Conservation (phyloP, 2,113 vertebrate genomes). For the Cynocephalus volans region DNA sequence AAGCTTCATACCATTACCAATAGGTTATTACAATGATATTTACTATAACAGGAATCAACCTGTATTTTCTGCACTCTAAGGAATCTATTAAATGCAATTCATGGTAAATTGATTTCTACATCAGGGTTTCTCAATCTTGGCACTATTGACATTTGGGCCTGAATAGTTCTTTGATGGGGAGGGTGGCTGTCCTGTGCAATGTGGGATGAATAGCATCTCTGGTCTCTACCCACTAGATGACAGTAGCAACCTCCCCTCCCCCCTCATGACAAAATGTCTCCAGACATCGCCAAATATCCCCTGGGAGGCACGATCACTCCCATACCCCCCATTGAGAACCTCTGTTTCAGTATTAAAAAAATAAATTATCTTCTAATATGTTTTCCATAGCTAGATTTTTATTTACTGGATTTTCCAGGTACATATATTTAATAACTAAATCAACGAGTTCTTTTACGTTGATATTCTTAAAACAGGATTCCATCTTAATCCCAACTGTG, state of each 20-base stretch:
- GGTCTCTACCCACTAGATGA: neutral
- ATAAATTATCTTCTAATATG: neutral
- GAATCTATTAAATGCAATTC: neutral
- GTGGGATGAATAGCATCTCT: neutral
- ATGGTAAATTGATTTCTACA: neutral
- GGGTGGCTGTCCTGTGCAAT: neutral
- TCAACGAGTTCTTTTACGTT: neutral
- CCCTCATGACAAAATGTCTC: neutral
- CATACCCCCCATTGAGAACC: neutral
- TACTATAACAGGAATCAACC: neutral
- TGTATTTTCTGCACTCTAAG: neutral
- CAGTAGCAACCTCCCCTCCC: neutral
- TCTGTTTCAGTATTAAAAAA: neutral
- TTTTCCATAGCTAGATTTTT: constrained; percentile 22
- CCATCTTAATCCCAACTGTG: neutral
- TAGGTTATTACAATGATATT: neutral
- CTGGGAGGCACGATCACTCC: neutral
- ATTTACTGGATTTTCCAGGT: neutral
- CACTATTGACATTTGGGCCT: neutral
- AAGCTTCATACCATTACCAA: neutral
- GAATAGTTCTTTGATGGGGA: neutral
- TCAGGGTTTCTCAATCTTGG: neutral
- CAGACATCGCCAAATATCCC: neutral
- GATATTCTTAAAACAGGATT: constrained; percentile 1
- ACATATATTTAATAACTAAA: constrained; percentile 7